Percentiles rank a stretch among this genome's conserved stretches.
These are phyloP conservation scores for Meghimatium bilineatum DNA, from an alignment of 2,888 invertebrate genomes.

Conservation along the genomic window DNA sequence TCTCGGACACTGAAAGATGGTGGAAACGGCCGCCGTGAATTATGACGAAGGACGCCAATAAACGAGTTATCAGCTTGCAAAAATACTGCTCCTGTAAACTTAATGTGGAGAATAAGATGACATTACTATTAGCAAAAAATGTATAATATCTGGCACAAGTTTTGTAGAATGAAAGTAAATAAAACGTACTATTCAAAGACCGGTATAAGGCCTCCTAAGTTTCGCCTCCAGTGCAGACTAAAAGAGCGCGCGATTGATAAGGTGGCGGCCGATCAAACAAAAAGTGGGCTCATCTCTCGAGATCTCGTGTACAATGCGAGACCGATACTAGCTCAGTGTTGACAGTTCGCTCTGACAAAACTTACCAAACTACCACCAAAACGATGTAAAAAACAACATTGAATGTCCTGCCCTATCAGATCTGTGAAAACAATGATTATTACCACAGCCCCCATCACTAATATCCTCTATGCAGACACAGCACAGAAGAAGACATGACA, in stretches of 20 bases:
- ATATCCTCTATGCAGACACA: too few relatives aligned
- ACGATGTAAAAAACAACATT: too few relatives aligned
- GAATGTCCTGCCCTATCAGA: too few relatives aligned
- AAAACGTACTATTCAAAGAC: background rate
- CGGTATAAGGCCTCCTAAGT: constrained; percentile 3
- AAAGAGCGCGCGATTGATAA: constrained; percentile 41
- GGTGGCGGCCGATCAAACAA: constrained; percentile 35
- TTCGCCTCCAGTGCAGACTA: background rate
- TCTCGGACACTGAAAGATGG: background rate
- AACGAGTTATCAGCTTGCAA: background rate
- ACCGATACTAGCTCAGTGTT: too few relatives aligned
- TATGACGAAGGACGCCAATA: constrained; percentile 8
- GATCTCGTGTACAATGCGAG: background rate
- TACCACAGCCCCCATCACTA: too few relatives aligned
- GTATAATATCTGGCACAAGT: background rate
- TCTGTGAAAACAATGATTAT: too few relatives aligned
- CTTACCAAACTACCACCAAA: too few relatives aligned
- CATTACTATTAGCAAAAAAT: background rate
- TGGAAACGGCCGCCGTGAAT: background rate
- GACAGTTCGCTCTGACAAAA: too few relatives aligned
- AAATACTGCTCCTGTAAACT: background rate
- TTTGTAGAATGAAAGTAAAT: background rate
- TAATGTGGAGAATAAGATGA: background rate
- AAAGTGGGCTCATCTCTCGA: constrained; percentile 31
- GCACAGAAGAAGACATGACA: too few relatives aligned